Conservation (phyloP, 2,888 invertebrate genomes). For the Platycnemis pennipes region DNA sequence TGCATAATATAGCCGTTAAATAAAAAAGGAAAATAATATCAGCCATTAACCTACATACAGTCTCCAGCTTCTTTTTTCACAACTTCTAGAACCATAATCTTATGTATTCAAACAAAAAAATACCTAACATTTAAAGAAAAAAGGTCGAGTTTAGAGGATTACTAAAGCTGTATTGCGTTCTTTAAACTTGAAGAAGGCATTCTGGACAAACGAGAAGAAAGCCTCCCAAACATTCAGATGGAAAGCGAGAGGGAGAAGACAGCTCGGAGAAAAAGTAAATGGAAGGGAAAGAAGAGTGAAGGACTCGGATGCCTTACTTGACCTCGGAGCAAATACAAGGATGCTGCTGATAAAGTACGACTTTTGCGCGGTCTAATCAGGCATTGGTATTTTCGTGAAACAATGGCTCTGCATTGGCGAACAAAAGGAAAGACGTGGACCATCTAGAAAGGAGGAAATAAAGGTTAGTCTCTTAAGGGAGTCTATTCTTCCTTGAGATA, state of each 20-base stretch:
- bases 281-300: neutral
- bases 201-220: neutral
- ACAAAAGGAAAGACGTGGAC: slow-evolving; percentile 28
- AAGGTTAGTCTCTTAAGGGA: slow-evolving; percentile 36
- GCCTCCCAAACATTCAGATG: neutral
- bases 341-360: slow-evolving; percentile 4
- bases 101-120: neutral
- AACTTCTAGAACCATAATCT: neutral
- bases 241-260: neutral
- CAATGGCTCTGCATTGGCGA: slow-evolving; percentile 31
- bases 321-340: neutral
- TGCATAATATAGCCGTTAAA: too few relatives aligned
- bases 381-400: slow-evolving; percentile 21
- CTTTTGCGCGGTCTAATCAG: slow-evolving; percentile 40
- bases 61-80: too few relatives aligned
- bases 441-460: slow-evolving; percentile 18
- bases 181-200: neutral
- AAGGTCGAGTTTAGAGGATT: neutral
- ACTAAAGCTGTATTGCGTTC: neutral
- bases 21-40: too few relatives aligned
- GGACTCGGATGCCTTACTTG: neutral
- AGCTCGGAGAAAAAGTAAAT: neutral
- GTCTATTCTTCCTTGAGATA: slow-evolving; percentile 34
- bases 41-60: too few relatives aligned
- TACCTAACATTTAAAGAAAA: neutral